Conservation (phyloP, 2,113 vertebrate species). For the Copsychus sechellarum region DNA sequence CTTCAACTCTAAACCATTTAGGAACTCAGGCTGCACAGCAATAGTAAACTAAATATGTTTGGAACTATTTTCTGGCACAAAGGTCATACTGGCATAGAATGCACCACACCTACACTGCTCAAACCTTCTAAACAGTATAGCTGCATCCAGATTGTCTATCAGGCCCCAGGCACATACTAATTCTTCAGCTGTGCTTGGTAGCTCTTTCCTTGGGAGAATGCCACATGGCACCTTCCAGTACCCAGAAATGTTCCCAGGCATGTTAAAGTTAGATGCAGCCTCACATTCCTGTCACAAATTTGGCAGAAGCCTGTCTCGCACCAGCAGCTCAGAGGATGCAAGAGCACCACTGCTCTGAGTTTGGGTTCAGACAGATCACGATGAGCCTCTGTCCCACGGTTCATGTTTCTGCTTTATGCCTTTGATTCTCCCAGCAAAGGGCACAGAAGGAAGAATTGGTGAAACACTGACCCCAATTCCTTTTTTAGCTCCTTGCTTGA, state of each 20-base stretch:
- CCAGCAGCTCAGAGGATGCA: background rate
- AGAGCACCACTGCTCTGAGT: background rate
- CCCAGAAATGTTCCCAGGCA: background rate
- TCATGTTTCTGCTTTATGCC: background rate
- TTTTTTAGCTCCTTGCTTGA: background rate
- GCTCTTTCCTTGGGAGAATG: background rate
- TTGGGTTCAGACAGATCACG: background rate
- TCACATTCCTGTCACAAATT: background rate
- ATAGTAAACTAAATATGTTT: background rate
- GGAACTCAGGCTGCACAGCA: background rate
- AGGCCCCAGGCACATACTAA: background rate
- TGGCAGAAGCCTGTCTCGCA: background rate
- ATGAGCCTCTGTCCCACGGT: background rate
- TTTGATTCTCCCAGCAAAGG: background rate
- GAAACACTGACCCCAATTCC: background rate
- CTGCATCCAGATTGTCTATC: background rate
- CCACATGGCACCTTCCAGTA: slow-evolving; percentile 11
- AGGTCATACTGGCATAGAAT: background rate
- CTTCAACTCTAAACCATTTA: background rate
- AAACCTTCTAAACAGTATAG: background rate
- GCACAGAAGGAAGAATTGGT: background rate
- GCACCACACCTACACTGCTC: background rate
- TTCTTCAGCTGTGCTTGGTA: background rate
- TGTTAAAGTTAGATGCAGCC: background rate
- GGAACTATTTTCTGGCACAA: background rate